phyloP scores from a whole-genome alignment of 2,888 invertebrate species.

The Pasiphila rectangulata region DNA sequence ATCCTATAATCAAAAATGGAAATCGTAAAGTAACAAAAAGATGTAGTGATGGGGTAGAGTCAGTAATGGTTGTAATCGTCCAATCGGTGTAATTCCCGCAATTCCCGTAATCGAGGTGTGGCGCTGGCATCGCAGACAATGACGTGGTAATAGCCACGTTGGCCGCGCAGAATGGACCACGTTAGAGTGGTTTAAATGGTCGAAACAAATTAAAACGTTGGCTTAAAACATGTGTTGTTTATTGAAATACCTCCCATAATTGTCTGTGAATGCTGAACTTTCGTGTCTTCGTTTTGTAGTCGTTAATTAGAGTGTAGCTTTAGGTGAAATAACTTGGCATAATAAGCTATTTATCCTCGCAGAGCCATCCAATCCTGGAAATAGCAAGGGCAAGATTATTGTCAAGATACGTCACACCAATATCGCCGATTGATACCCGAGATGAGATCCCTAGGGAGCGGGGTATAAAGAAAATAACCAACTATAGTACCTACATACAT shows the following conservation, averaged over 20 bases:
- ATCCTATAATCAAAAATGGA: background rate
- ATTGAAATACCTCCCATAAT: slow-evolving; percentile 25
- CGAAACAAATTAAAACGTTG: slow-evolving; percentile 27
- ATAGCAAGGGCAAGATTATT: slow-evolving; percentile 50
- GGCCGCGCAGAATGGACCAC: slow-evolving; percentile 23
- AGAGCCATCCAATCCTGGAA: slow-evolving; percentile 16
- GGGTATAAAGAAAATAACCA: slow-evolving; percentile 54
- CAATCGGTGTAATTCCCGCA: slow-evolving; percentile 31
- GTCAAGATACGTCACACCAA: slow-evolving; percentile 56
- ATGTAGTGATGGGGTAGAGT: slow-evolving; percentile 19
- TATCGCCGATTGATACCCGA: slow-evolving; percentile 69
- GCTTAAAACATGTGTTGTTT: slow-evolving; percentile 23
- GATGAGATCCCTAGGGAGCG: slow-evolving; percentile 59
- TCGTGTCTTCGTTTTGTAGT: slow-evolving; percentile 2
- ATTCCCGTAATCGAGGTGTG: slow-evolving; percentile 35
- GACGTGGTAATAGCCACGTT: slow-evolving; percentile 44
- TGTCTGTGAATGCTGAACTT: slow-evolving; percentile 23
- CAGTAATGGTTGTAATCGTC: slow-evolving; percentile 25
- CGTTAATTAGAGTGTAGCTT: background rate
- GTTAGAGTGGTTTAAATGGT: slow-evolving; percentile 27
- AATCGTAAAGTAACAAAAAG: slow-evolving; percentile 12
- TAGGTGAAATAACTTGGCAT: background rate
- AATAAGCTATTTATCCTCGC: slow-evolving; percentile 6
- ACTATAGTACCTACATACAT: slow-evolving; percentile 56
- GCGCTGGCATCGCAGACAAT: slow-evolving; percentile 30